Evolutionary conservation across 2,113 vertebrate genomes (phyloP).

Genomic region (Pithys albifrons): DNA sequence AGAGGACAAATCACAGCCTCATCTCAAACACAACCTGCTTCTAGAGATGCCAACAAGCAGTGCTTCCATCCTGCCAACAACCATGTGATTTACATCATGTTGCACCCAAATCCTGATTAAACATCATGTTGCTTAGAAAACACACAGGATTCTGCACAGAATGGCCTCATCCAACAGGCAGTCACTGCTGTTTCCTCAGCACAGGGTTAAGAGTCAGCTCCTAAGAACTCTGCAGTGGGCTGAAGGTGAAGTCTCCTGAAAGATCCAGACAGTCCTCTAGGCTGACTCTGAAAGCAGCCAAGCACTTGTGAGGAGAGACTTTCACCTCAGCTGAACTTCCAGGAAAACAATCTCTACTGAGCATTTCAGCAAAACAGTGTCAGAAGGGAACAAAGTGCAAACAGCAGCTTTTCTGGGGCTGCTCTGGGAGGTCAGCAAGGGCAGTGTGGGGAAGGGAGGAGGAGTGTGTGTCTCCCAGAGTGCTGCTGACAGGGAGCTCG

Average conservation of each 20-base stretch:
- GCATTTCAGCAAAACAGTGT: neutral
- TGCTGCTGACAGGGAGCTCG: neutral
- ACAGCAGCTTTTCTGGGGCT: neutral
- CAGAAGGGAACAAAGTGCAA: neutral
- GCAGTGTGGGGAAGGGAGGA: neutral
- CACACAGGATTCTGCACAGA: neutral
- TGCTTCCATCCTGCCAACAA: neutral
- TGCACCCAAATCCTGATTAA: neutral
- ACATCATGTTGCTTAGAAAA: neutral
- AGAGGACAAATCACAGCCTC: neutral
- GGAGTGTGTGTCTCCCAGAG: no score
- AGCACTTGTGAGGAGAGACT: neutral
- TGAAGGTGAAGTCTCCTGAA: neutral
- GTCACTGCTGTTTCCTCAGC: neutral
- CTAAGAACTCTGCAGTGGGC: neutral
- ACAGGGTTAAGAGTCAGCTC: neutral
- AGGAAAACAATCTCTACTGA: neutral
- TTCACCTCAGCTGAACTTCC: slow-evolving; percentile 20
- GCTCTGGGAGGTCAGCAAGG: neutral
- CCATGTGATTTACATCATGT: rapidly evolving
- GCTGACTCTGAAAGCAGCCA: neutral
- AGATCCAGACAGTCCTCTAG: neutral
- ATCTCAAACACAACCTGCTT: neutral
- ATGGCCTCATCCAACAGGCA: neutral
- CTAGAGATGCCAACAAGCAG: neutral